Percentiles rank a stretch among this genome's conserved stretches.
phyloP scores from a whole-genome alignment of 2,797 vertebrate species.

The Galagoides demidoff region DNA sequence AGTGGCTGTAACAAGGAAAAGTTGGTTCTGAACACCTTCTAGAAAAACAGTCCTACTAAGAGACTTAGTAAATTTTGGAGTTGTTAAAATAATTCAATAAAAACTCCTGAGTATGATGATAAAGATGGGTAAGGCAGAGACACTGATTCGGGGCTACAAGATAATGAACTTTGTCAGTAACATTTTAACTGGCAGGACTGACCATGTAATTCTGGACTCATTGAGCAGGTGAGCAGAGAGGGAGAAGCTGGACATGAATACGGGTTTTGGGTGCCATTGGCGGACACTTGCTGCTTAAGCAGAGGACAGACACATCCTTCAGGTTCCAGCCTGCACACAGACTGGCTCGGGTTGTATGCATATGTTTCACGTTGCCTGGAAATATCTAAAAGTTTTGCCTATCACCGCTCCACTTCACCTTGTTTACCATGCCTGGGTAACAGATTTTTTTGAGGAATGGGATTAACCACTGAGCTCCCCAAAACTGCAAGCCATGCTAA shows the following conservation, averaged over 20 bases:
- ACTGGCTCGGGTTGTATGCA: background rate
- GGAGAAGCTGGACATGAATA: fast-evolving
- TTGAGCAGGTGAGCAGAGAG: background rate
- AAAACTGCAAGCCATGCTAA: background rate
- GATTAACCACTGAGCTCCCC: background rate
- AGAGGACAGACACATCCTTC: background rate
- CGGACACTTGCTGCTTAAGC: background rate
- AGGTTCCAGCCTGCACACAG: no score
- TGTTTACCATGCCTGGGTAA: background rate
- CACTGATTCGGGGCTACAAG: background rate
- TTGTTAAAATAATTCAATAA: background rate
- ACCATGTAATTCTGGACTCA: background rate
- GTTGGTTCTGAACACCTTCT: background rate
- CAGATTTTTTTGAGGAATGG: background rate
- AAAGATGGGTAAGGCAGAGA: background rate
- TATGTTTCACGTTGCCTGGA: background rate
- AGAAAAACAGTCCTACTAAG: background rate
- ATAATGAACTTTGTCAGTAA: background rate
- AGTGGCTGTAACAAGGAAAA: background rate
- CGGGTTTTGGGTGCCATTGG: no score
- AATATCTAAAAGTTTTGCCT: background rate
- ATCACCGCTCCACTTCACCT: background rate
- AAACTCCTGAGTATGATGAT: background rate
- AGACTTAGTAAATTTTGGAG: background rate
- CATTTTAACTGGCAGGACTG: background rate